phyloP scores from a whole-genome alignment of 1,140 invertebrate genomes.

The Acyrthosiphon pisum region DNA sequence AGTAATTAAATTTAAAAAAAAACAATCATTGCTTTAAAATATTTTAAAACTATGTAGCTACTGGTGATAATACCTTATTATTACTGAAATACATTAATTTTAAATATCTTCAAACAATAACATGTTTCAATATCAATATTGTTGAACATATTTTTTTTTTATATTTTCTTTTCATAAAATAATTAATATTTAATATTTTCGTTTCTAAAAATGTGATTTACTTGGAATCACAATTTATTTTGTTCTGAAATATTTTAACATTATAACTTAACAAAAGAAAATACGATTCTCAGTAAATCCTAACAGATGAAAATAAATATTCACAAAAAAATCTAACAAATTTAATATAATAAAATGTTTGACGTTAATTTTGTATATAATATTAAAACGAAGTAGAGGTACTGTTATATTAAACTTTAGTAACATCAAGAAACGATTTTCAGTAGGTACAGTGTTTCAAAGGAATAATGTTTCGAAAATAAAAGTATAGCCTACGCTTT shows the following conservation, averaged over 20 bases:
- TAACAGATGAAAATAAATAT: background rate
- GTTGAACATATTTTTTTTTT: background rate
- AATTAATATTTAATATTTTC: background rate
- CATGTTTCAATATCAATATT: background rate
- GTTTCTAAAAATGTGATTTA: background rate
- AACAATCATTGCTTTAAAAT: background rate
- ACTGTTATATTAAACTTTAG: background rate
- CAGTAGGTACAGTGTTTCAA: background rate
- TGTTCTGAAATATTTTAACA: background rate
- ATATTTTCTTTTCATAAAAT: background rate
- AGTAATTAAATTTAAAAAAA: no score
- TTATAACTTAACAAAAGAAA: background rate
- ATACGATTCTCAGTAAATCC: background rate
- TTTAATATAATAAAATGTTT: background rate
- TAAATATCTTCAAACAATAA: slow-evolving; percentile 2
- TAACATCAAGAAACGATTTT: background rate
- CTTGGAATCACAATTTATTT: background rate
- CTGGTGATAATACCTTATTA: background rate
- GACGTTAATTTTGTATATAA: background rate
- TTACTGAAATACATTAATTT: background rate
- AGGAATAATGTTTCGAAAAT: background rate
- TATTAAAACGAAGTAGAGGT: background rate
- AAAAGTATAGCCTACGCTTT: background rate
- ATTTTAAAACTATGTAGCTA: background rate
- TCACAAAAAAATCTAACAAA: background rate